Base-by-base conservation (phyloP, 2,113 vertebrate species). In the Rhinichthys klamathensis region DNA sequence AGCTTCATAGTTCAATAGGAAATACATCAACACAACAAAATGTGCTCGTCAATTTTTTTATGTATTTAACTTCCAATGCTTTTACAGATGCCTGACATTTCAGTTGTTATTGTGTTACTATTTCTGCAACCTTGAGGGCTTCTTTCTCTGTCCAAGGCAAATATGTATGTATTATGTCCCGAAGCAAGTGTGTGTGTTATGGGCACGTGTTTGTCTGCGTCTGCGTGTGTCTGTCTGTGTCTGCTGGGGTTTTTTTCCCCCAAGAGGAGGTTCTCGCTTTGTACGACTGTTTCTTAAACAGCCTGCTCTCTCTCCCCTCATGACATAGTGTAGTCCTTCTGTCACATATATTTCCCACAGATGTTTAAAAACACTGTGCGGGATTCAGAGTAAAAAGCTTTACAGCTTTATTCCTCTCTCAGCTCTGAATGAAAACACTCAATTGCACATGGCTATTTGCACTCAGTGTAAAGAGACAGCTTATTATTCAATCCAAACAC, bases 341-440 rank as follows among this genome's bases (percentile, higher is more conserved):
- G 49, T 69, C 49, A 70, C 41, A 67, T 51, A 56, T 16, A 54
- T 30, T 72, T 70, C 65, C 46, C 30, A 82, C 65, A 82, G 65
- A 72, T 41, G 80, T 49, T 82, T 69, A 23, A 49, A 67, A 32
- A 3, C 23, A 65, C 41, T 65, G 8, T 46, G 18, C 32, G 8
- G 38, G 35, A 81, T 81, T 30, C 5, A 2, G 23, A 30, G 61
- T 32, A 21, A 63, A 80, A 65, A 18, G 41, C 41, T 41, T 41
- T 41, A 9, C 41, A 41, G 76, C 76, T 79, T 41, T 61, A 44
- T 81, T 18, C 18, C 16, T 81, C 25, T 67, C 38, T 21, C 61
- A 12, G 41, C 32, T 67, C 44, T 81, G 41, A 81, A 49, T 18
- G 4, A 80, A 63, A 80, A 49, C 41, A 65, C n/a, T 80, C 15